A percentile compares a stretch with the other conserved stretches of the same genome.
These are phyloP conservation scores for Paragorgia papillata DNA, from an alignment of 92 coral and sea anemone species.

Conservation along the genomic window DNA sequence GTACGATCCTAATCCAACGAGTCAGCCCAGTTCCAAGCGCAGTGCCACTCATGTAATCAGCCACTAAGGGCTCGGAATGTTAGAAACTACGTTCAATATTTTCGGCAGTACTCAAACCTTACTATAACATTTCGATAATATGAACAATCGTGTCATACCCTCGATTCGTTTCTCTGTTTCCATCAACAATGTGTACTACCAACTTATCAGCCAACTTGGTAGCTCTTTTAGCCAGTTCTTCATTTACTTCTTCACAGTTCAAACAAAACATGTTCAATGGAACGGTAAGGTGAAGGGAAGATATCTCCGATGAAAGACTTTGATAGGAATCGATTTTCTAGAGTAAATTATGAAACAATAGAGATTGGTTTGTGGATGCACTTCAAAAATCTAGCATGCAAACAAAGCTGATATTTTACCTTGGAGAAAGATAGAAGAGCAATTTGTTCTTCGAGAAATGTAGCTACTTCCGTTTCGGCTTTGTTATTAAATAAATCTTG, in stretches of 20 bases:
- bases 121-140: no score
- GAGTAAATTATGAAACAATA: not conserved
- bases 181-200: constrained; percentile 82
- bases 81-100: no score
- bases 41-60: no score
- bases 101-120: no score
- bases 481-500: constrained; percentile 94
- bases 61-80: no score
- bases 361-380: not conserved
- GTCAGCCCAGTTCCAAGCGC: no score
- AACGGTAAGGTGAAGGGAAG: constrained; percentile 89
- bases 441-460: constrained; percentile 90
- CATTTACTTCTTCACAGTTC: constrained; percentile 86
- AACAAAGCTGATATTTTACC: constrained; percentile 39
- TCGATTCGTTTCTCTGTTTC: constrained; percentile 88
- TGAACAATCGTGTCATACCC: constrained; percentile 59
- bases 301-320: constrained; percentile 78
- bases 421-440: constrained; percentile 85
- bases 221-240: constrained; percentile 85
- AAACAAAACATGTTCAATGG: constrained; percentile 93
- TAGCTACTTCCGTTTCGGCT: constrained; percentile 91
- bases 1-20: no score
- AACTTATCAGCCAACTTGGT: constrained; percentile 76
- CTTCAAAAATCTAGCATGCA: not conserved
- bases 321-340: constrained; percentile 92